phyloP scores from a whole-genome alignment of 2,113 vertebrate genomes.

The Leucopsar rothschildi region DNA sequence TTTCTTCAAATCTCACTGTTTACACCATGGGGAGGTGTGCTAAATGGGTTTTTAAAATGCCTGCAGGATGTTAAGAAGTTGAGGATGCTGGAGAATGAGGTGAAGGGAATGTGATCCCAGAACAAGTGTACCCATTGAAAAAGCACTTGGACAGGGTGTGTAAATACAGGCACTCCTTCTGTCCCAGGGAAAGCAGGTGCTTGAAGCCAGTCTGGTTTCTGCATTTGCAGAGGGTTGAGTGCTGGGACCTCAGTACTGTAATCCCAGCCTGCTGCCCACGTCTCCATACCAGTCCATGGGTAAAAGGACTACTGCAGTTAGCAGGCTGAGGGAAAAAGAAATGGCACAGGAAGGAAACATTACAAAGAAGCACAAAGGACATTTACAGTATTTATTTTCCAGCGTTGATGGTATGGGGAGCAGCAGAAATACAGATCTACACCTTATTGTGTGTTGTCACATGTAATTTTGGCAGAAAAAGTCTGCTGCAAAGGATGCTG shows the following conservation, averaged over 20 bases:
- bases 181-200: neutral
- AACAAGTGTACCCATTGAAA: neutral
- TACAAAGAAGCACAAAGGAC: neutral
- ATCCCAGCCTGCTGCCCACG: neutral
- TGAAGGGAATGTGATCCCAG: neutral
- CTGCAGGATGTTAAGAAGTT: neutral
- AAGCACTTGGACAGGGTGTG: neutral
- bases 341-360: neutral
- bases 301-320: neutral
- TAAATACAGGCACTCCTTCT: neutral
- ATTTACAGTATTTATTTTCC: neutral
- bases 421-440: neutral
- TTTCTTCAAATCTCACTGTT: neutral
- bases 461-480: neutral
- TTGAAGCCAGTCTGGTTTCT: neutral
- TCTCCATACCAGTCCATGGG: rapidly evolving
- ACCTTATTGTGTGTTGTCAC: neutral
- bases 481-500: neutral
- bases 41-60: neutral
- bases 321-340: neutral
- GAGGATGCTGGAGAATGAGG: neutral
- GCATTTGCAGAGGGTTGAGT: neutral
- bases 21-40: neutral
- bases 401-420: neutral
- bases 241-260: neutral